Conservation (phyloP, 2,797 vertebrate species). For the Pipistrellus nathusii region DNA sequence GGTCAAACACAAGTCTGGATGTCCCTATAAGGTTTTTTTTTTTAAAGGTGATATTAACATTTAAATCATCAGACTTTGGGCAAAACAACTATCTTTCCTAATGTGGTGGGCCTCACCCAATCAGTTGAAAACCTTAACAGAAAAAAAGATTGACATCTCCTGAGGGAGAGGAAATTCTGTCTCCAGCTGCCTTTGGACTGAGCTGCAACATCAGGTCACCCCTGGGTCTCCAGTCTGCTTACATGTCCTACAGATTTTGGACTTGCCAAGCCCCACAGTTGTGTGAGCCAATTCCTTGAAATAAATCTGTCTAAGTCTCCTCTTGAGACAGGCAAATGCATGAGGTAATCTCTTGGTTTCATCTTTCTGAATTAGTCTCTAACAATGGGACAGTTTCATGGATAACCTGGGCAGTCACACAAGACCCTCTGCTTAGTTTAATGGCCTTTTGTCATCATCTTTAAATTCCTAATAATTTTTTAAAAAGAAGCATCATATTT, state of each 20-base stretch:
- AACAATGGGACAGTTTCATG: background rate
- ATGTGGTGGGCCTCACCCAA: background rate
- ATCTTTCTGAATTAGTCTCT: background rate
- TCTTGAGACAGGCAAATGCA: background rate
- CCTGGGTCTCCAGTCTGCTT: background rate
- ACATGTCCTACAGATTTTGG: background rate
- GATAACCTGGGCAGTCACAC: background rate
- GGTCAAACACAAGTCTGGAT: background rate
- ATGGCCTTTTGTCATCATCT: background rate
- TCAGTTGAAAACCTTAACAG: background rate
- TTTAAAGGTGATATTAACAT: background rate
- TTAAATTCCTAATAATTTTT: conserved; percentile 10
- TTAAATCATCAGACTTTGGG: conserved; percentile 33
- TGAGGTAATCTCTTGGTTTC: background rate
- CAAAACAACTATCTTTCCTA: background rate
- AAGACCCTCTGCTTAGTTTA: background rate
- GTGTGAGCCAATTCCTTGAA: background rate
- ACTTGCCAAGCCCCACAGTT: background rate
- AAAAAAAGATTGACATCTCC: background rate
- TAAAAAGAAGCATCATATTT: background rate
- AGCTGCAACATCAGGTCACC: background rate
- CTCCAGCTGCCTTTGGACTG: background rate
- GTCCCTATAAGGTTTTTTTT: background rate
- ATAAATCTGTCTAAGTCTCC: conserved; percentile 29
- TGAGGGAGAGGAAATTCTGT: background rate